phyloP scores from a whole-genome alignment of 2,113 vertebrate species.

The Ptyas mucosa region DNA sequence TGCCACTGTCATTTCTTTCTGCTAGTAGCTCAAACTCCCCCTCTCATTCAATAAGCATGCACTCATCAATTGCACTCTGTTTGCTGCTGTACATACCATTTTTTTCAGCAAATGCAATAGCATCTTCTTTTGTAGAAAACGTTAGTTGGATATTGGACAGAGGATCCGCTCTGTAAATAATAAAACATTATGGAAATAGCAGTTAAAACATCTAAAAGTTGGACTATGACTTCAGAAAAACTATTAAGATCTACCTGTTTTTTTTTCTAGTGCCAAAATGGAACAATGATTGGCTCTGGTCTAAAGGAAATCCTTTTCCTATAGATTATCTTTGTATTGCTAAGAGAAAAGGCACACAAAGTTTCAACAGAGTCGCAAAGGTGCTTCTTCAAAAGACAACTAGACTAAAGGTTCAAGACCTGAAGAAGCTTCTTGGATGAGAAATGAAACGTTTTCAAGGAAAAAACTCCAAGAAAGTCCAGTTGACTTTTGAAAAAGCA shows the following conservation, averaged over 20 bases:
- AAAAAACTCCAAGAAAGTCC: neutral
- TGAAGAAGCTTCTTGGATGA: neutral
- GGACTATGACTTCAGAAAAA: neutral
- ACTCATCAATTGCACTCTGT: neutral
- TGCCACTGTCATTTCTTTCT: no score
- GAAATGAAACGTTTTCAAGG: neutral
- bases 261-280: neutral
- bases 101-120: slow-evolving; percentile 94
- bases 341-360: neutral
- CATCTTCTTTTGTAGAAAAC: slow-evolving; percentile 90
- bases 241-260: neutral
- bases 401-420: neutral
- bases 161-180: slow-evolving; percentile 85
- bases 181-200: neutral
- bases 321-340: neutral
- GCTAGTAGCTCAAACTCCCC: neutral
- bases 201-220: neutral
- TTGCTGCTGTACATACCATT: slow-evolving; percentile 76
- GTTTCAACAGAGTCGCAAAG: neutral
- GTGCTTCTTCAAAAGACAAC: neutral
- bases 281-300: neutral
- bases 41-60: neutral
- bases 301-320: neutral
- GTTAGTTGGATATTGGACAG: slow-evolving; percentile 89
- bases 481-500: neutral